phyloP scores from a whole-genome alignment of 2,113 vertebrate genomes.

The Rattus rattus region DNA sequence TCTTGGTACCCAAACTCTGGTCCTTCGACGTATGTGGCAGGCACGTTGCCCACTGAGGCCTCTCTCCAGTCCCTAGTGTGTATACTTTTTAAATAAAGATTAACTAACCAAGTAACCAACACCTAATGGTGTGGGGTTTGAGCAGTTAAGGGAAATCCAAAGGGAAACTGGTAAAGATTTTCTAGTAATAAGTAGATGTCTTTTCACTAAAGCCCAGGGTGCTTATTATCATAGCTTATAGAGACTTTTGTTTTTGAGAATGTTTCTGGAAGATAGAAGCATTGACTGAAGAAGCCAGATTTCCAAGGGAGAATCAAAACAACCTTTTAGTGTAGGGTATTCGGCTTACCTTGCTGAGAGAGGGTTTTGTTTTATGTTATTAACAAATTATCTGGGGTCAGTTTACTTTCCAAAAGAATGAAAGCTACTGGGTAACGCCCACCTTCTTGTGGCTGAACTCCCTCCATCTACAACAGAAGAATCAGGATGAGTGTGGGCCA shows the following conservation, averaged over 20 bases:
- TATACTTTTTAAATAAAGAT: not conserved
- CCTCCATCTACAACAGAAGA: not conserved
- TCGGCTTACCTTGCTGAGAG: conserved; percentile 9
- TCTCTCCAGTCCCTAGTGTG: not conserved
- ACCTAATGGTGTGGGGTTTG: not conserved
- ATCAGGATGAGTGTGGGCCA: not conserved
- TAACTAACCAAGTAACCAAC: not conserved
- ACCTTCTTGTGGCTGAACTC: not conserved
- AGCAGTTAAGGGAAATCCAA: not conserved
- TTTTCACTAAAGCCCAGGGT: conserved; percentile 21
- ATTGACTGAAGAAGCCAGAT: not conserved
- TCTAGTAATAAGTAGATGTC: not conserved
- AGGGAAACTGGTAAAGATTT: conserved; percentile 37
- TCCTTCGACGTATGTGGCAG: not conserved
- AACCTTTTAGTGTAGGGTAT: conserved; percentile 34
- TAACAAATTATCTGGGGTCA: not conserved
- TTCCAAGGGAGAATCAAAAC: conserved; percentile 50
- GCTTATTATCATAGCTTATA: conserved; percentile 2
- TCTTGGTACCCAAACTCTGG: not conserved
- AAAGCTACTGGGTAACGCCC: not conserved
- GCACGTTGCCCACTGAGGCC: not conserved
- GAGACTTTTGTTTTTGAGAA: conserved; percentile 25
- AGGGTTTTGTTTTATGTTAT: not conserved
- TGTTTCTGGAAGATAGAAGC: conserved; percentile 45
- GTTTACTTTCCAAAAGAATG: conserved; percentile 15